Base-by-base conservation (phyloP, 37 sponge, comb jelly and placozoan species). In the Haliclona indistincta region DNA sequence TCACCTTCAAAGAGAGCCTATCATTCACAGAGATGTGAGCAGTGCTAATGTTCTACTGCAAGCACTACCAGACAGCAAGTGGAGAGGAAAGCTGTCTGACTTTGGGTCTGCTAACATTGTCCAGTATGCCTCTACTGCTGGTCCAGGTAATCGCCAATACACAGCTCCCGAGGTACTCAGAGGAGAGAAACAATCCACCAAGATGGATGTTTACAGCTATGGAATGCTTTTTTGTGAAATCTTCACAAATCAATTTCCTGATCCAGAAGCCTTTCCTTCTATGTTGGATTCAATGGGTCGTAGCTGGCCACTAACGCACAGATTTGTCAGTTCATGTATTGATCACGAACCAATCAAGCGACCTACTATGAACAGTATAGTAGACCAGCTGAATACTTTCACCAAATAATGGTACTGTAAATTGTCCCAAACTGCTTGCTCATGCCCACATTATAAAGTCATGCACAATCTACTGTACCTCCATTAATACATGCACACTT, bases 11-110 rank as follows among this genome's bases (percentile, higher is more conserved):
- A 63, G 65, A 15, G 86, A 81, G 7, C 83, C 88, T 44, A 88
- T 88, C 68, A 88, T 93, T 55, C 93, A 93, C 55, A 73, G 89
- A 38, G 93, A 93, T 61, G 78, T 93, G 60, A 93, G 93, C 70
- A 76, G 88, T 56, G 77, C 89, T 29, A 93, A 93, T 64, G 83
- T 93, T 36, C 82, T 93, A 0, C 70, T 93, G 29, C 34, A 79
- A 49, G 22, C 43, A 25, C 41, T 73, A 19, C 41, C 62, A 10
- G 28, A 64, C 10, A 38, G 67, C 15, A 45, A 17, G 23, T 87
- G 74, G 83, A 56, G 33, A 20, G 88, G 88, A 29, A 92, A 93
- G 67, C 64, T 93, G 7, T 75, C 81, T 30, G 93, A 93, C 75
- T 84, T 88, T 68, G 93, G 93, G 3, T 84, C 93, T 36, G 88